These are phyloP conservation scores for Burhinus oedicnemus DNA, from an alignment of 2,113 vertebrate genomes.

Conservation along the genomic window DNA sequence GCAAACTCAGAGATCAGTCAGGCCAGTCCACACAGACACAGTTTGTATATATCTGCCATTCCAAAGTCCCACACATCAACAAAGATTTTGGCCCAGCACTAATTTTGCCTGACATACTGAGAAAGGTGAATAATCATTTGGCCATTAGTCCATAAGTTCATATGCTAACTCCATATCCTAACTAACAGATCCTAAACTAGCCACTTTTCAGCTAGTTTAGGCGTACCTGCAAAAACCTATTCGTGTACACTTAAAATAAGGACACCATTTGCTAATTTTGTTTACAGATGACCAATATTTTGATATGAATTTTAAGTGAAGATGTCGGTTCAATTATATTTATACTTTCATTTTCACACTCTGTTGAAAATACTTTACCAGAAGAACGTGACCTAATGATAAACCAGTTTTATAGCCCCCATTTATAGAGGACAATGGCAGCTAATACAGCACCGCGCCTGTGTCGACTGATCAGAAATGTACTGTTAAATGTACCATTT, in stretches of 20 bases:
- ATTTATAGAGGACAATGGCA: conserved; percentile 18
- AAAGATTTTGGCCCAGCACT: neutral
- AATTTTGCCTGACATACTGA: neutral
- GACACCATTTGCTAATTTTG: neutral
- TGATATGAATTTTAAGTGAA: neutral
- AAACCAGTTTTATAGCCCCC: neutral
- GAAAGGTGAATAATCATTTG: neutral
- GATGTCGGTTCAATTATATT: neutral
- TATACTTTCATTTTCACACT: neutral
- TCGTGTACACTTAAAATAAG: neutral
- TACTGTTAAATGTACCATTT: conserved; percentile 42
- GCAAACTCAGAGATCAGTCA: neutral
- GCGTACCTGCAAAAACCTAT: neutral
- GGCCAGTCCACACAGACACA: neutral
- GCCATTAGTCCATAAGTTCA: neutral
- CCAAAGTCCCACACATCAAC: neutral
- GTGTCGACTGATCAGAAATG: neutral
- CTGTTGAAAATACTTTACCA: conserved; percentile 22
- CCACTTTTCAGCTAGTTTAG: neutral
- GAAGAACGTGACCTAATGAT: neutral
- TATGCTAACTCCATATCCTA: neutral
- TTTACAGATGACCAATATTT: neutral
- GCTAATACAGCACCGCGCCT: conserved; percentile 18
- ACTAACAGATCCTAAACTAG: neutral
- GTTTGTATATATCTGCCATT: neutral